These are phyloP conservation scores for Tiliacea citrago DNA, from an alignment of 2,888 invertebrate species.

Conservation along the genomic window DNA sequence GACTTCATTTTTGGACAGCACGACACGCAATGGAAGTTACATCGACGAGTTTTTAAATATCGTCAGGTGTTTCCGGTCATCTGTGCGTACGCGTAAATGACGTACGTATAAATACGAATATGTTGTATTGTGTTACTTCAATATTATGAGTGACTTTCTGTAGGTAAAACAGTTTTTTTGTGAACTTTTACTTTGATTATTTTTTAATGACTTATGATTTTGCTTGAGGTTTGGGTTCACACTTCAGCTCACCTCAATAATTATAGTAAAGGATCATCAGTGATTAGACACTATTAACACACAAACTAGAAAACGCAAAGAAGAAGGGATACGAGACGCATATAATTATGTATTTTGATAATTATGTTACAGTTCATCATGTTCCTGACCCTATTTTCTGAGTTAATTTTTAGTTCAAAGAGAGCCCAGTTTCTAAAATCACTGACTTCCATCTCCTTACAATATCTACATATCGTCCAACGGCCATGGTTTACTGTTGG, in stretches of 20 bases:
- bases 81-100: conserved; percentile 52
- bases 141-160: conserved; percentile 19
- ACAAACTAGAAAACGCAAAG: too few species aligned
- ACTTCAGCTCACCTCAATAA: background rate
- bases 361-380: background rate
- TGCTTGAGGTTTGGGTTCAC: background rate
- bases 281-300: background rate
- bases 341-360: background rate
- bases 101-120: conserved; percentile 30
- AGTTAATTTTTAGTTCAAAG: background rate
- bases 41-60: conserved; percentile 58
- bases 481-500: too few species aligned
- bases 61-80: conserved; percentile 63
- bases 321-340: background rate
- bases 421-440: background rate
- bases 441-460: background rate
- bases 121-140: conserved; percentile 6
- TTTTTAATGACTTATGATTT: background rate
- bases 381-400: background rate
- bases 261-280: background rate
- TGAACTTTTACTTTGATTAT: conserved; percentile 9
- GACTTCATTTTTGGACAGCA: conserved; percentile 63
- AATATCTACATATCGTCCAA: too few species aligned
- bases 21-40: conserved; percentile 57
- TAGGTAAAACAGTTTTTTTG: background rate